These are phyloP conservation scores for Willowsia nigromaculata DNA, from an alignment of 2,888 invertebrate genomes.

Conservation along the genomic window DNA sequence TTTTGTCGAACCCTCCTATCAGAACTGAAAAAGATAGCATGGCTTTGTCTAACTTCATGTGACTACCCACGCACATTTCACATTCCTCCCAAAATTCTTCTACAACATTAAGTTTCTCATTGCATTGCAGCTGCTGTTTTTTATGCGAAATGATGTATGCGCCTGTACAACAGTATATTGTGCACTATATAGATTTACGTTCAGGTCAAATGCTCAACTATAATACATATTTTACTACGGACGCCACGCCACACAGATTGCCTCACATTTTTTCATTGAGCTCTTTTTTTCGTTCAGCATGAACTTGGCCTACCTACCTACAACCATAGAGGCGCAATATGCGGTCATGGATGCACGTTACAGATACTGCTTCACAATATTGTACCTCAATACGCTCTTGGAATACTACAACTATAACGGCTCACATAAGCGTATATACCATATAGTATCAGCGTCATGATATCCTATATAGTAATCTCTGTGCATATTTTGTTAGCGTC, in stretches of 20 bases:
- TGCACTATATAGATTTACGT: not conserved
- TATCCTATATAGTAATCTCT: no score
- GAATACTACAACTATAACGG: no score
- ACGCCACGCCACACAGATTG: not conserved
- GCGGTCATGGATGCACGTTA: conserved; percentile 64
- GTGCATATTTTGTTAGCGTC: no score
- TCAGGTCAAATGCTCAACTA: not conserved
- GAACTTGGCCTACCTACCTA: conserved; percentile 71
- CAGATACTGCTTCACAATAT: not conserved
- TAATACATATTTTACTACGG: not conserved
- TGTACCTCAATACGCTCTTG: not conserved
- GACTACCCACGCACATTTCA: conserved; percentile 48
- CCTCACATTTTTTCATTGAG: conserved; percentile 62
- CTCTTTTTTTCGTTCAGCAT: conserved; percentile 60
- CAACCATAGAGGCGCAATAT: conserved; percentile 46
- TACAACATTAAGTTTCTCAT: not conserved
- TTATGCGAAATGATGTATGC: no score
- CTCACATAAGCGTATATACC: no score
- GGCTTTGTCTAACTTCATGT: not conserved
- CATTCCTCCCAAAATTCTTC: not conserved
- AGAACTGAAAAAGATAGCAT: not conserved
- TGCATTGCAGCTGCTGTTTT: not conserved
- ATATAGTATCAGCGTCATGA: no score
- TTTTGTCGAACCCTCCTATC: no score
- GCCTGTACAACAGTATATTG: no score